Percentiles rank a stretch among this genome's conserved stretches.
Conservation (phyloP, 2,113 vertebrate genomes). For the Chiloscyllium plagiosum region DNA sequence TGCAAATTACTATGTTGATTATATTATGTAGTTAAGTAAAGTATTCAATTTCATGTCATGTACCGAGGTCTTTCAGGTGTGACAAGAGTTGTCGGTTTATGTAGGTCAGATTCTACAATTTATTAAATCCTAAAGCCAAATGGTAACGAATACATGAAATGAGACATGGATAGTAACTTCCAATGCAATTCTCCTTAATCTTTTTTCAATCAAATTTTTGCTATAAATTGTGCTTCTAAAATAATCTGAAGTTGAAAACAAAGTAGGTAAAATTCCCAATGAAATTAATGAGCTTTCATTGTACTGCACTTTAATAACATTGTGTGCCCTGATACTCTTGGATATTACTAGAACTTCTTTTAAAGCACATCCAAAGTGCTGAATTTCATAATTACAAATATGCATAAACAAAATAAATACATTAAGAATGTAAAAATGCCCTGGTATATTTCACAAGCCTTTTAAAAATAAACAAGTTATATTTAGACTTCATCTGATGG, state of each 20-base stretch:
- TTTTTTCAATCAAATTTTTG: neutral
- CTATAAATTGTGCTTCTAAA: neutral
- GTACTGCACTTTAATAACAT: neutral
- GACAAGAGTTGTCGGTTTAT: neutral
- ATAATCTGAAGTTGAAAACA: constrained; percentile 7
- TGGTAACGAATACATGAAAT: neutral
- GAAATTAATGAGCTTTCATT: neutral
- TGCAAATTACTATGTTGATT: neutral
- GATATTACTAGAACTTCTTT: neutral
- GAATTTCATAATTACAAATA: neutral
- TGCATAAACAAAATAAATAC: constrained; percentile 1
- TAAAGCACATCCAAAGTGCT: no score
- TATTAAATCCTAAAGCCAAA: neutral
- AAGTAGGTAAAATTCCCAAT: neutral
- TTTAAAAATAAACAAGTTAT: neutral
- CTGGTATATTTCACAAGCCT: neutral
- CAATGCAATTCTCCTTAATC: neutral
- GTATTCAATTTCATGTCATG: neutral
- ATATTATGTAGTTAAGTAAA: neutral
- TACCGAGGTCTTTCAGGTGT: neutral
- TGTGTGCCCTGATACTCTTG: neutral
- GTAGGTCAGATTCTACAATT: neutral
- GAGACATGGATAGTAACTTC: neutral
- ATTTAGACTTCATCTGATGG: constrained; percentile 51
- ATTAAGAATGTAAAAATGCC: neutral